These are phyloP conservation scores for Epizoanthus stellaris DNA, from an alignment of 92 coral and sea anemone species.

Conservation along the genomic window DNA sequence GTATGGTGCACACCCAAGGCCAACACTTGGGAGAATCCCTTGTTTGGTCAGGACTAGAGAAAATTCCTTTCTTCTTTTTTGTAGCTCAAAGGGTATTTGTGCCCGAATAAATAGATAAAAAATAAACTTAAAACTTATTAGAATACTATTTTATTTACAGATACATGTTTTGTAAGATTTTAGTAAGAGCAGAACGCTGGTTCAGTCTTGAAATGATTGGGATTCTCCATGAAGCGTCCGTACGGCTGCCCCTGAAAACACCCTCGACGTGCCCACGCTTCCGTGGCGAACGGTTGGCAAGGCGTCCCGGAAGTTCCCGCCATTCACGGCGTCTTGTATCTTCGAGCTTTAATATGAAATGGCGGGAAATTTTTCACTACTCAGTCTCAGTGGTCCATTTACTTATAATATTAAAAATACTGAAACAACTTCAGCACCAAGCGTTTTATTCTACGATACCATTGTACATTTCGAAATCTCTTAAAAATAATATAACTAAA, in stretches of 20 bases:
- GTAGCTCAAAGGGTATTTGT: not conserved
- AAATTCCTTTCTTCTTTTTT: not conserved
- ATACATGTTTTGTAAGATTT: not conserved
- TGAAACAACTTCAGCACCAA: not conserved
- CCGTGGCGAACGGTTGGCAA: not conserved
- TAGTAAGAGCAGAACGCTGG: not conserved
- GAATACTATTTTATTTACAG: not conserved
- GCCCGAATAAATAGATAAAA: not conserved
- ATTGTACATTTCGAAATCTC: too few relatives aligned
- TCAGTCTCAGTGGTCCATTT: not conserved
- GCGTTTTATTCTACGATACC: too few relatives aligned
- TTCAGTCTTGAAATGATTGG: not conserved
- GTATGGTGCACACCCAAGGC: not conserved
- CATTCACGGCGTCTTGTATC: not conserved
- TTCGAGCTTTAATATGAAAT: not conserved
- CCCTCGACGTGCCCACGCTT: slow-evolving; percentile 18
- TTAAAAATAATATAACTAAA: too few relatives aligned
- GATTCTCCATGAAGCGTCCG: not conserved
- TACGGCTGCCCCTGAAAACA: not conserved
- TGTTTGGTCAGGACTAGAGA: not conserved
- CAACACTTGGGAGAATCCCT: not conserved
- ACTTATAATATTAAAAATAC: not conserved
- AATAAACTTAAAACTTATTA: not conserved
- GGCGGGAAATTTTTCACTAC: slow-evolving; percentile 1
- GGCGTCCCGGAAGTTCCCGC: not conserved